Percentiles rank a stretch among this genome's conserved stretches.
Evolutionary conservation across 2,888 invertebrate species (phyloP).

Genomic region (Seira musarum): DNA sequence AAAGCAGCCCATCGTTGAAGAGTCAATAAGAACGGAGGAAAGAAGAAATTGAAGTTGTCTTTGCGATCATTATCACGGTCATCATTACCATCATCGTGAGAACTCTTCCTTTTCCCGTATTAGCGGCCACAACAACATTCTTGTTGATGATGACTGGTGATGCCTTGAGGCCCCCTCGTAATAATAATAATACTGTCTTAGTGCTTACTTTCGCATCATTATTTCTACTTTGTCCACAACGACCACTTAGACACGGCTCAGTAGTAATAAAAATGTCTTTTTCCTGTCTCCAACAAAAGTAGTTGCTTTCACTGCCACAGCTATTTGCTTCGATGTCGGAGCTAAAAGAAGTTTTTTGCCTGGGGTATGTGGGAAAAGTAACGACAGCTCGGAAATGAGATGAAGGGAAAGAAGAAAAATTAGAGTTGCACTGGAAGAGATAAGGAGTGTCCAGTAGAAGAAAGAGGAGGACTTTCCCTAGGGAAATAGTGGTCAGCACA

Average conservation of each 20-base stretch:
- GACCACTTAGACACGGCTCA: slow-evolving; percentile 38
- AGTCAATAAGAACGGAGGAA: neutral
- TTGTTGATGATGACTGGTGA: neutral
- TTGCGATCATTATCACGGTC: neutral
- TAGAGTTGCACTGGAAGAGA: slow-evolving; percentile 32
- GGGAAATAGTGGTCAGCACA: slow-evolving; percentile 56
- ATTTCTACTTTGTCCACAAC: slow-evolving; percentile 41
- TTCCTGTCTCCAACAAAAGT: neutral
- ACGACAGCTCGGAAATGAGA: neutral
- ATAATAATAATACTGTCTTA: slow-evolving; percentile 19
- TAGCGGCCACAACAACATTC: neutral
- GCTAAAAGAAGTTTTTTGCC: neutral
- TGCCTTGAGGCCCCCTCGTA: slow-evolving; percentile 29
- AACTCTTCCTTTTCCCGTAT: neutral
- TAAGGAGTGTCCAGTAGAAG: slow-evolving; percentile 43
- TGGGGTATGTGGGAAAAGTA: neutral
- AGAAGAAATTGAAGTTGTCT: neutral
- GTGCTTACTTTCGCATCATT: slow-evolving; percentile 43
- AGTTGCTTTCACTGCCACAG: neutral
- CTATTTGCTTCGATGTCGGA: neutral
- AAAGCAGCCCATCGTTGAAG: neutral
- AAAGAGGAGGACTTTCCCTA: slow-evolving; percentile 41
- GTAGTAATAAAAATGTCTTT: slow-evolving; percentile 54
- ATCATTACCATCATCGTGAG: neutral
- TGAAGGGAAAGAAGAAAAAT: neutral